phyloP scores from a whole-genome alignment of 2,113 vertebrate species.

The Erythrocercus mccallii region DNA sequence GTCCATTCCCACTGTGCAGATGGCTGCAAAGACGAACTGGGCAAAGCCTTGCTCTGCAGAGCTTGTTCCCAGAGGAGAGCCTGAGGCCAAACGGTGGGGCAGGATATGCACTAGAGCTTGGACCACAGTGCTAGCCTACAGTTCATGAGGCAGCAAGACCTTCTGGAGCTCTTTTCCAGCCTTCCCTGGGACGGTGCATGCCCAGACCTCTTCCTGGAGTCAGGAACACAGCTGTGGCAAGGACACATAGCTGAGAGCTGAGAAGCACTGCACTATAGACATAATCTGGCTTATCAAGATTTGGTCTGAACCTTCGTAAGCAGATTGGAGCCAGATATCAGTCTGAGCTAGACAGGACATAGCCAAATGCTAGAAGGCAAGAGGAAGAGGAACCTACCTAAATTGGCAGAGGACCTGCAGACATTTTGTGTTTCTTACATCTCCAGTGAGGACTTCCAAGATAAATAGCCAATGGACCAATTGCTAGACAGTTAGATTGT shows the following conservation, averaged over 20 bases:
- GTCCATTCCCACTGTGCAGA: rapidly evolving
- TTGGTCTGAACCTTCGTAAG: constrained; percentile 1
- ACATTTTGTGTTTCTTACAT: constrained; percentile 13
- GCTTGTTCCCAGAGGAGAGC: background rate
- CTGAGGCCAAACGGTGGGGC: background rate
- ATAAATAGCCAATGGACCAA: constrained; percentile 39
- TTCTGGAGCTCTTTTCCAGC: background rate
- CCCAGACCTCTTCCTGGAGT: constrained; percentile 20
- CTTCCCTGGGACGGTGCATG: background rate
- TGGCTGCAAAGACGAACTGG: background rate
- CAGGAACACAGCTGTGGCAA: constrained; percentile 25
- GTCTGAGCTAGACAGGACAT: constrained; percentile 40
- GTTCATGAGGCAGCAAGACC: background rate
- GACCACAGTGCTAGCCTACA: background rate
- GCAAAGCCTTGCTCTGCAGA: background rate
- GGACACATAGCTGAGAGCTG: constrained; percentile 40
- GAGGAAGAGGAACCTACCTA: constrained; percentile 41
- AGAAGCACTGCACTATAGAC: background rate
- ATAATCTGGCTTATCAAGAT: constrained; percentile 49
- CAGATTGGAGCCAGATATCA: constrained; percentile 59
- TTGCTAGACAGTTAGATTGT: constrained; percentile 18
- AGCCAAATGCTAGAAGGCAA: constrained; percentile 54
- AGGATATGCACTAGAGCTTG: rapidly evolving
- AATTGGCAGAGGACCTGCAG: constrained; percentile 28
- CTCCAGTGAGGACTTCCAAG: constrained; percentile 44